Percentiles rank a stretch among this genome's conserved stretches.
These are phyloP conservation scores for Aethina tumida DNA, from an alignment of 1,140 invertebrate genomes.

Conservation along the genomic window DNA sequence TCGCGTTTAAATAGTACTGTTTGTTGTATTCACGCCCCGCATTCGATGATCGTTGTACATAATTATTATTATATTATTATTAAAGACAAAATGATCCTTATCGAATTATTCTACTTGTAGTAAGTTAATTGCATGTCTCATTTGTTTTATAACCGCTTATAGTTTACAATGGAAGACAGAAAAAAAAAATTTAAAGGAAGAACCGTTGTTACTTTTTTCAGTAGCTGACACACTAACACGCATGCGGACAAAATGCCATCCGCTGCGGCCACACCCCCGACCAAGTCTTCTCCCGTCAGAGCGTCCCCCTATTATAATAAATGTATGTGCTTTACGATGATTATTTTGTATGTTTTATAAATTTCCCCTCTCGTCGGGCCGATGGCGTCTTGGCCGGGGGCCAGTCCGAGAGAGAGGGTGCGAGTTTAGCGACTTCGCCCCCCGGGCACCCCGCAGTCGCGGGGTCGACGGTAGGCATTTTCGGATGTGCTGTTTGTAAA, in stretches of 20 bases:
- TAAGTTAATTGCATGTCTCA: conserved; percentile 30
- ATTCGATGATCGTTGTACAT: too few relatives aligned
- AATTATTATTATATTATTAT: too few relatives aligned
- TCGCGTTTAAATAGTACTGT: conserved; percentile 17
- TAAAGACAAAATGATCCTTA: conserved; percentile 24
- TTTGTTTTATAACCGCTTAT: conserved; percentile 30
- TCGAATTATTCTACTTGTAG: conserved; percentile 27
- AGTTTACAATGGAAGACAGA: conserved; percentile 25
- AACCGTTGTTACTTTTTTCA: too few relatives aligned
- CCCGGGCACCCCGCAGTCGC: too few relatives aligned
- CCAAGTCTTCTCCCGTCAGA: background rate
- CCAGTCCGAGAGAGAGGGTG: too few relatives aligned
- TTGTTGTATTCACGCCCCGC: conserved; percentile 20
- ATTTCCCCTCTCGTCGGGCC: too few relatives aligned
- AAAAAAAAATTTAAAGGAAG: conserved; percentile 2
- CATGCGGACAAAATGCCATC: background rate
- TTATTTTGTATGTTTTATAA: conserved; percentile 26
- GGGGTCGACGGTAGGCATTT: too few relatives aligned
- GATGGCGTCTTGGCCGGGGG: too few relatives aligned
- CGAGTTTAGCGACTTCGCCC: too few relatives aligned
- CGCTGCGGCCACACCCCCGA: conserved; percentile 1
- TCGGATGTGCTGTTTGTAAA: conserved; percentile 14
- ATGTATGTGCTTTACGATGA: conserved; percentile 17
- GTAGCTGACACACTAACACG: conserved; percentile 3
- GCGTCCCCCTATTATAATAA: conserved; percentile 4